Conservation (phyloP, 2,797 vertebrate species). For the Catostomus latipinnis region DNA sequence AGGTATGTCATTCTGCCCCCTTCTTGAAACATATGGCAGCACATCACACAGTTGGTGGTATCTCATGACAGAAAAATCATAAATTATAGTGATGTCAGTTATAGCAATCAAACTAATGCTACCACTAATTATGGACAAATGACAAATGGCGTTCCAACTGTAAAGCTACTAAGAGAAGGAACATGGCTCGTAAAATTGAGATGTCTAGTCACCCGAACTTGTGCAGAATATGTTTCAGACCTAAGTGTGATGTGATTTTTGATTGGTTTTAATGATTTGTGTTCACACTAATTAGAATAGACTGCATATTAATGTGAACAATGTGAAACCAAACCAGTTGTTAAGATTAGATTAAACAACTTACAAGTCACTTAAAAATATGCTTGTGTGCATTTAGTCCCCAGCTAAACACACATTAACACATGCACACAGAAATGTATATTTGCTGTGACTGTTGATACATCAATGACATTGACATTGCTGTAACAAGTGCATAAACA, state of each 20-base stretch:
- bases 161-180: too few relatives aligned
- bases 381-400: background rate
- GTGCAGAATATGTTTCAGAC: too few relatives aligned
- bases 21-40: too few relatives aligned
- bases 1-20: too few relatives aligned
- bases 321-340: slow-evolving; percentile 2
- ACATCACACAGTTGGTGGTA: too few relatives aligned
- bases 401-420: background rate
- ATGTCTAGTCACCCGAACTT: too few relatives aligned
- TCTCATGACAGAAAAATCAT: too few relatives aligned
- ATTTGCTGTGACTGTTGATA: background rate
- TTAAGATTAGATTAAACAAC: slow-evolving; percentile 6
- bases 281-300: slow-evolving; percentile 37
- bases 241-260: slow-evolving; percentile 16
- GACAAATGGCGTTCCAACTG: too few relatives aligned
- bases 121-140: too few relatives aligned
- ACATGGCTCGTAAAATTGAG: too few relatives aligned
- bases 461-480: background rate
- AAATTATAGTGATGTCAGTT: too few relatives aligned
- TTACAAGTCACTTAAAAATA: slow-evolving; percentile 30
- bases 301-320: slow-evolving; percentile 28
- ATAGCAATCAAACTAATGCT: too few relatives aligned
- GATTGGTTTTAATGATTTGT: slow-evolving; percentile 27
- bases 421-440: background rate
- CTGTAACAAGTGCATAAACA: slow-evolving; percentile 6